phyloP scores from a whole-genome alignment of 2,113 vertebrate species.

The Pelodiscus sinensis region DNA sequence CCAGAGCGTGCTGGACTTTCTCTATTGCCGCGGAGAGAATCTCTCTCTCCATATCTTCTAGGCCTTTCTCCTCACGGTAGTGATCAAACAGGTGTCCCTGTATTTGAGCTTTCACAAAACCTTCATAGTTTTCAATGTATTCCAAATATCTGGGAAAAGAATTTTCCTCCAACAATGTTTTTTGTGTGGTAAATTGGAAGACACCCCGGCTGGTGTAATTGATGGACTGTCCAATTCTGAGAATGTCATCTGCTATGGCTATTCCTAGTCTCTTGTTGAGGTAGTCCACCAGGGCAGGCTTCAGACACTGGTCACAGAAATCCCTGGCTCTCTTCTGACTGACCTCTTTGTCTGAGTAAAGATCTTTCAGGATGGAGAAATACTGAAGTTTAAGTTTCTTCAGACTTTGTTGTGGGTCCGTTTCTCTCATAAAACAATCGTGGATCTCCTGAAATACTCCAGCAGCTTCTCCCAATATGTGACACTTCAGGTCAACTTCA shows the following conservation, averaged over 20 bases:
- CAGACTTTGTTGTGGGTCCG: not conserved
- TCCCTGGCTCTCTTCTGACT: not conserved
- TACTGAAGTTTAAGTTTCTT: not conserved
- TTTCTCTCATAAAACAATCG: not conserved
- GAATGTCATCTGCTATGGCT: constrained; percentile 11
- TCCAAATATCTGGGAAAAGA: not conserved
- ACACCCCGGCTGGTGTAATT: not conserved
- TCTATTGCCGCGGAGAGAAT: not conserved
- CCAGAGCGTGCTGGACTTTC: not conserved
- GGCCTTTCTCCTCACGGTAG: not conserved
- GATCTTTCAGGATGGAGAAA: not conserved
- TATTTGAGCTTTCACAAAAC: constrained; percentile 35
- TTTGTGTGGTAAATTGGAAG: constrained; percentile 12
- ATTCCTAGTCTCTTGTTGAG: not conserved
- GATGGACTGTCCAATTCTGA: not conserved
- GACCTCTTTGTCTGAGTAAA: constrained; percentile 15
- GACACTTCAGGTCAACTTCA: constrained; percentile 30
- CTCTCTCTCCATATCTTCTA: not conserved
- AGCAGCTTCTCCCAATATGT: not conserved
- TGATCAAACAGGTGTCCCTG: not conserved
- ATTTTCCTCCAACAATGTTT: not conserved
- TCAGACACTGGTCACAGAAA: constrained; percentile 14
- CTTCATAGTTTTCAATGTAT: not conserved
- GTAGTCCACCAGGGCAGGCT: not conserved
- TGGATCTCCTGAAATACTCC: not conserved